These are phyloP conservation scores for Gari tellinella DNA, from an alignment of 2,888 invertebrate species.

Conservation along the genomic window DNA sequence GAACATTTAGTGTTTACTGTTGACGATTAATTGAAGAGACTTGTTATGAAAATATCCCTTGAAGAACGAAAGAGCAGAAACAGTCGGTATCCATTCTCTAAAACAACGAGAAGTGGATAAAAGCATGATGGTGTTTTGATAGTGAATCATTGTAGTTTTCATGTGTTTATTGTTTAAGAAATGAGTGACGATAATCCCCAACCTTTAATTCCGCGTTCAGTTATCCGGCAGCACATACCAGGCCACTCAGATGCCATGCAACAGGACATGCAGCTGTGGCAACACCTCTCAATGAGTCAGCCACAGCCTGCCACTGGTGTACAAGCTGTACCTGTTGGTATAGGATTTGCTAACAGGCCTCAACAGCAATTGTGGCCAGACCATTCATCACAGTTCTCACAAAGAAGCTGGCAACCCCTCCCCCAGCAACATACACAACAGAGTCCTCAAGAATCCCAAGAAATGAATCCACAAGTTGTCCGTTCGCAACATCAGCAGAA, in stretches of 20 bases:
- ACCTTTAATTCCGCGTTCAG: conserved; percentile 39
- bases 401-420: conserved; percentile 54
- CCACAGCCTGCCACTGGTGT: conserved; percentile 43
- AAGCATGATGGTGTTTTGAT: too few species aligned
- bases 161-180: background rate
- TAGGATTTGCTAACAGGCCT: conserved; percentile 41
- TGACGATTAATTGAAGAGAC: too few species aligned
- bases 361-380: conserved; percentile 46
- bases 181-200: conserved; percentile 59
- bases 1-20: too few species aligned
- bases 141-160: background rate
- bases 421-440: conserved; percentile 55
- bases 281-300: conserved; percentile 42
- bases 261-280: conserved; percentile 51
- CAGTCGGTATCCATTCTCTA: too few species aligned
- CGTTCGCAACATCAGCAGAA: conserved; percentile 48
- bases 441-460: conserved; percentile 55
- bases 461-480: conserved; percentile 41
- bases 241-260: conserved; percentile 39
- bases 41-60: too few species aligned
- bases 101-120: too few species aligned
- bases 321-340: conserved; percentile 48
- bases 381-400: conserved; percentile 35
- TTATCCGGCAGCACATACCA: conserved; percentile 49
- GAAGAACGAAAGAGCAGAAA: too few species aligned